Conservation (phyloP, 2,797 vertebrate genomes). For the Lepilemur ruficaudatus region DNA sequence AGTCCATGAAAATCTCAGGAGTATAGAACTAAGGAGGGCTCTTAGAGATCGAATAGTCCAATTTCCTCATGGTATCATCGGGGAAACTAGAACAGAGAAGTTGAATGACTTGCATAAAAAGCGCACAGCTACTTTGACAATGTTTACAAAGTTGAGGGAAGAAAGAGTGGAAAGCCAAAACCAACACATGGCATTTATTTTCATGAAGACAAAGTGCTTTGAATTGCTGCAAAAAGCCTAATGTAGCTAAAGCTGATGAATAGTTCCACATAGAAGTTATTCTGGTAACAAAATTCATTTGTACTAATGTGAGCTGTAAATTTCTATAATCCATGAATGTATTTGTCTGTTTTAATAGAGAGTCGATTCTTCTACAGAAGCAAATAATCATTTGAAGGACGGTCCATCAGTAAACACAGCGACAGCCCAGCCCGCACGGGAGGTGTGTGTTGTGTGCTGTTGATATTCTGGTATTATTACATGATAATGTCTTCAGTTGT, state of each 20-base stretch:
- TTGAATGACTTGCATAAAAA: constrained; percentile 31
- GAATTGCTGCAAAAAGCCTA: constrained; percentile 12
- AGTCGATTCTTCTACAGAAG: constrained; percentile 78
- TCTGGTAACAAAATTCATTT: constrained; percentile 19
- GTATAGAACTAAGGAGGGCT: neutral
- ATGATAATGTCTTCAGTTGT: neutral
- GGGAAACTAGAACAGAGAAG: constrained; percentile 16
- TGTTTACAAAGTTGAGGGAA: neutral
- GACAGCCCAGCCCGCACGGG: constrained; percentile 75
- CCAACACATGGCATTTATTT: constrained; percentile 31
- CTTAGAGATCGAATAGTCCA: neutral
- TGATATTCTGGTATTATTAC: neutral
- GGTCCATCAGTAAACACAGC: constrained; percentile 56
- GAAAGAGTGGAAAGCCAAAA: neutral
- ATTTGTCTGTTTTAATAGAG: constrained; percentile 78
- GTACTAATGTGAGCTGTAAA: neutral
- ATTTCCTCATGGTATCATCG: neutral
- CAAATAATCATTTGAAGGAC: constrained; percentile 52
- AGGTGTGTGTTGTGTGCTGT: constrained; percentile 74
- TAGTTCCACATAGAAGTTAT: neutral
- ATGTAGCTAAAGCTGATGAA: neutral
- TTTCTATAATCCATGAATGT: neutral
- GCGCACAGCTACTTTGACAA: neutral
- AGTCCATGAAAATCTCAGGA: neutral
- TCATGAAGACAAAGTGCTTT: constrained; percentile 14